Base-by-base conservation (phyloP, 2,888 invertebrate genomes). In the Pammene fasciana region DNA sequence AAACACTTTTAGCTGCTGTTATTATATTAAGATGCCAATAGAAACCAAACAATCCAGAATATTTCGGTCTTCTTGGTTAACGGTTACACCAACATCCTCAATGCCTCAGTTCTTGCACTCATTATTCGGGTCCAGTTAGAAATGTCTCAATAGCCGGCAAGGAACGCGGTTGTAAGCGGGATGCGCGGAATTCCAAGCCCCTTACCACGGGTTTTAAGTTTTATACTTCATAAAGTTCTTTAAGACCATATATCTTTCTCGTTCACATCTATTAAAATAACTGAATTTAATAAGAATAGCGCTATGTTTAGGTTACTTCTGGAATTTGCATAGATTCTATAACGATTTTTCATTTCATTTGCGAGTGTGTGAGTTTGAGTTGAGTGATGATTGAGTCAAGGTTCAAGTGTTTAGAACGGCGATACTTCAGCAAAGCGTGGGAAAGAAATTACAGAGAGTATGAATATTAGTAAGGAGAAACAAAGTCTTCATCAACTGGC, bases 81-180 rank as follows among this genome's bases (percentile, higher is more conserved):
- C 50, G 41, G 38, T 26, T 16, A 3, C 50, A 13, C 14, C 14
- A 48, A 14, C 54, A 34, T 57, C 34, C 56, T 45, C 18, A 56
- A n/a, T 38, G 13, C 46, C 34, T 68, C 50, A 43, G 54, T 68
- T 61, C 68, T 41, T 65, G 46, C 57, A 55, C 52, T 64, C 46
- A 59, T 67, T 50, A 56, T 61, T 70, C 60, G 59, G 62, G 62
- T 67, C 14, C 70, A 61, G 64, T 67, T 64, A 60, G 72, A 65
- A 62, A 71, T 65, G 65, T 67, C 59, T 66, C 70, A 57, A 66
- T 60, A 54, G 65, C 46, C 43, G 10, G 41, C 26, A 48, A 34
- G 61, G 72, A 72, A 72, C 65, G 72, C 70, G 67, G 72, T 55
- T 67, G 67, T 13, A n/a, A 10, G n/a, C 68, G 57, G 52, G 68